phyloP scores from a whole-genome alignment of 2,113 vertebrate genomes.

The Heterocephalus glaber region DNA sequence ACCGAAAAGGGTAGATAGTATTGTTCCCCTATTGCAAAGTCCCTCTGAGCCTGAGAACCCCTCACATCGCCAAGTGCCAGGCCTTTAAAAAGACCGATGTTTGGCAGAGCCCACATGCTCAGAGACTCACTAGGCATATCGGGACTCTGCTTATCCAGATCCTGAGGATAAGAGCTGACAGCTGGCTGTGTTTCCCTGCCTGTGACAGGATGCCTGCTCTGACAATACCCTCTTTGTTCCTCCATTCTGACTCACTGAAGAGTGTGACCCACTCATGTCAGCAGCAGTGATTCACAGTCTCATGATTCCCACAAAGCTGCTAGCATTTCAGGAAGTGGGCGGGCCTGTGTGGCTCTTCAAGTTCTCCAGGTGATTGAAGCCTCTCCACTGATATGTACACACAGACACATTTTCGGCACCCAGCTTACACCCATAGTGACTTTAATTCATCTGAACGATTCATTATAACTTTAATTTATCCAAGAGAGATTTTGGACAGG shows the following conservation, averaged over 20 bases:
- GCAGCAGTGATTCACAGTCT: neutral
- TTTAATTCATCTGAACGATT: neutral
- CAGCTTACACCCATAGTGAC: fast-evolving
- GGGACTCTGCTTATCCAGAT: neutral
- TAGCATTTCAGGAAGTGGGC: neutral
- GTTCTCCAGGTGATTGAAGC: neutral
- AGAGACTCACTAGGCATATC: fast-evolving
- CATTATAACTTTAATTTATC: neutral
- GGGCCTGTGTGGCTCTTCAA: fast-evolving
- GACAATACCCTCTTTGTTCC: fast-evolving
- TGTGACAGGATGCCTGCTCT: neutral
- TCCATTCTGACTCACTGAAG: neutral
- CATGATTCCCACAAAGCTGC: neutral
- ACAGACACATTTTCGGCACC: neutral
- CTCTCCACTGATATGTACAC: fast-evolving
- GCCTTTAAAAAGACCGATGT: neutral
- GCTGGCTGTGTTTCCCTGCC: neutral
- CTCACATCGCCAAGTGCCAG: neutral
- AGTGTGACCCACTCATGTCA: fast-evolving
- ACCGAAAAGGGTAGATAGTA: neutral
- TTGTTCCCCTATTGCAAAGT: fast-evolving
- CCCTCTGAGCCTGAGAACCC: neutral
- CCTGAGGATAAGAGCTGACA: neutral
- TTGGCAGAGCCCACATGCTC: fast-evolving
- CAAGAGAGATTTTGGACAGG: neutral